Evolutionary conservation across 2,797 vertebrate genomes (phyloP).

Genomic region (Poecilia gillii): DNA sequence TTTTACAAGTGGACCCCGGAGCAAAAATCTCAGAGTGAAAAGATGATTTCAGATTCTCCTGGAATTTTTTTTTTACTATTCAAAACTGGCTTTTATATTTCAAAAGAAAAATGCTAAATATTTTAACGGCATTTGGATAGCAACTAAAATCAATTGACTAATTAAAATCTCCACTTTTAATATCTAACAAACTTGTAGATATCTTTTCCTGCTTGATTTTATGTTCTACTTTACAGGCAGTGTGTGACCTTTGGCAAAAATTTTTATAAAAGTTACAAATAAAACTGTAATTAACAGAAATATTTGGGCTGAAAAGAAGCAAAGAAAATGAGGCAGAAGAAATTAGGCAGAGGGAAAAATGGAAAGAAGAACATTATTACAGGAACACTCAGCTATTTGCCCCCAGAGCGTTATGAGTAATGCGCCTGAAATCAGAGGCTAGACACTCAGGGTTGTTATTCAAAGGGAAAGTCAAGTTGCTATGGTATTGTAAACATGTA

Average conservation of each 20-base stretch:
- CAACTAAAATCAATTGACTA: constrained; percentile 1
- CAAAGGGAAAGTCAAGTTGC: constrained; percentile 49
- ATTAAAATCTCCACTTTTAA: neutral
- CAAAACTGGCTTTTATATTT: neutral
- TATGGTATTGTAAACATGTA: constrained; percentile 46
- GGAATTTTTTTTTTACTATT: neutral
- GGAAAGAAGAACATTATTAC: constrained; percentile 62
- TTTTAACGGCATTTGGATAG: neutral
- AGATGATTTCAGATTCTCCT: neutral
- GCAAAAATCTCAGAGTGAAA: neutral
- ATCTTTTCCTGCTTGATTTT: constrained; percentile 11
- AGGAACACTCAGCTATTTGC: constrained; percentile 66
- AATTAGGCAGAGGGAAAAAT: constrained; percentile 34
- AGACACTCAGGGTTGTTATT: constrained; percentile 60
- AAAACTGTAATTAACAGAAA: constrained; percentile 15
- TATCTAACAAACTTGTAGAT: neutral
- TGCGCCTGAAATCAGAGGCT: constrained; percentile 55
- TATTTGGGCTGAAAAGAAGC: neutral
- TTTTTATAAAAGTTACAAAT: neutral
- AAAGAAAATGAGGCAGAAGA: constrained; percentile 16
- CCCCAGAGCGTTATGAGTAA: constrained; percentile 62
- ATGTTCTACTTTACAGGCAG: constrained; percentile 12
- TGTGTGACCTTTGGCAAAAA: constrained; percentile 14
- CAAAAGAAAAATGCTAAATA: neutral
- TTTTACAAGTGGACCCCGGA: constrained; percentile 27